Percentiles rank a stretch among this genome's conserved stretches.
Evolutionary conservation across 1,140 invertebrate genomes (phyloP).

Genomic region (Bilobella aurantiaca): DNA sequence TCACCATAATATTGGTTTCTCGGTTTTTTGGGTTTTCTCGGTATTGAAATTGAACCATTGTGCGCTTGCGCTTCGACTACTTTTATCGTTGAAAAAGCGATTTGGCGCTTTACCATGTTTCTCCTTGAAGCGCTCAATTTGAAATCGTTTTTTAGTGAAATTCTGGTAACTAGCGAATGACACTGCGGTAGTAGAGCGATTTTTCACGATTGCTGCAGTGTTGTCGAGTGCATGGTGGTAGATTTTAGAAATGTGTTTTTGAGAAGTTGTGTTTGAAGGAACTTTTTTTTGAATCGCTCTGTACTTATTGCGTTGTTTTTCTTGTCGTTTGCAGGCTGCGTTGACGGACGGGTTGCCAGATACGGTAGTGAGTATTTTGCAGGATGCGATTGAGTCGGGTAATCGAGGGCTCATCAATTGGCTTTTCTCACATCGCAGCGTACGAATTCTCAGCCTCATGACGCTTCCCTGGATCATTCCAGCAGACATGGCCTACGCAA

Average conservation of each 20-base stretch:
- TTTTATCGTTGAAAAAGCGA: too few relatives aligned
- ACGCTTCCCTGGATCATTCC: conserved; percentile 74
- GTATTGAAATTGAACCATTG: too few relatives aligned
- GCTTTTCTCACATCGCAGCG: conserved; percentile 69
- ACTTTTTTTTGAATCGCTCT: background rate
- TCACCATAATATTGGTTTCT: too few relatives aligned
- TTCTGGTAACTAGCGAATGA: too few relatives aligned
- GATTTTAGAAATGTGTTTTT: background rate
- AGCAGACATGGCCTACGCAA: conserved; percentile 70
- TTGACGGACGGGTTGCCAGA: conserved; percentile 74
- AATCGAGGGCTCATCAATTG: conserved; percentile 83
- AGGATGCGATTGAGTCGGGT: conserved; percentile 80
- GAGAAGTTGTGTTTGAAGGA: background rate
- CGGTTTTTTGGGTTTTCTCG: too few relatives aligned
- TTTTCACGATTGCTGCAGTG: too few relatives aligned
- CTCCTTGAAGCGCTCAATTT: too few relatives aligned
- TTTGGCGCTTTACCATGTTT: too few relatives aligned
- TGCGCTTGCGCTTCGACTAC: too few relatives aligned
- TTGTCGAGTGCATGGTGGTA: too few relatives aligned
- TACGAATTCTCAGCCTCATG: conserved; percentile 65
- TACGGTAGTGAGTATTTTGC: conserved; percentile 71
- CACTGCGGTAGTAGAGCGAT: too few relatives aligned
- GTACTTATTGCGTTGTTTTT: background rate
- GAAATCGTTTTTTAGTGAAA: too few relatives aligned
- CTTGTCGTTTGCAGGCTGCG: conserved; percentile 67